A percentile compares a stretch with the other conserved stretches of the same genome.
Conservation (phyloP, 2,113 vertebrate species). For the Carettochelys insculpta region DNA sequence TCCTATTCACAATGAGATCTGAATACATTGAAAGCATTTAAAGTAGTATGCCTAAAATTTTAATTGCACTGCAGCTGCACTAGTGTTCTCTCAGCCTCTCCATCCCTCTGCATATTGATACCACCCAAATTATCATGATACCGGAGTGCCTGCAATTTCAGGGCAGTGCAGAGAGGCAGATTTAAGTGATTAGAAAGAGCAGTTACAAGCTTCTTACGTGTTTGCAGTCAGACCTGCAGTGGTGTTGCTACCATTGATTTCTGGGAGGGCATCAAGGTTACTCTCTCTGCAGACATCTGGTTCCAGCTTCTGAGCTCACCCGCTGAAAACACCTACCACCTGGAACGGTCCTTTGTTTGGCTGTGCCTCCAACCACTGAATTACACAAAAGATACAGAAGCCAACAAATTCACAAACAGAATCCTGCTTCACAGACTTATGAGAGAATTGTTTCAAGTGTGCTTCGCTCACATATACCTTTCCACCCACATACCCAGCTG, state of each 20-base stretch:
- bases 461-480: not conserved
- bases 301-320: accelerated
- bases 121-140: not conserved
- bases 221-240: not conserved
- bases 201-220: not conserved
- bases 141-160: slow-evolving; percentile 17
- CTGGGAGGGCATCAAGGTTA: not conserved
- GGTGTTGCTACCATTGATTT: not conserved
- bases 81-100: not conserved
- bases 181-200: slow-evolving; percentile 1
- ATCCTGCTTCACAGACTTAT: not conserved
- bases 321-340: not conserved
- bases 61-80: not conserved
- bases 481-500: not conserved
- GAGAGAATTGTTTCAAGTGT: not conserved
- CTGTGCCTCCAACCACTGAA: not conserved
- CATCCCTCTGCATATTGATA: not conserved
- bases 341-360: not conserved
- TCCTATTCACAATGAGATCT: not conserved
- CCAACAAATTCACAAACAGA: not conserved
- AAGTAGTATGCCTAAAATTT: not conserved
- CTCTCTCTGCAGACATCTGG: not conserved
- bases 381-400: not conserved
- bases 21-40: not conserved
- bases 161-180: not conserved